phyloP scores from a whole-genome alignment of 2,888 invertebrate species.

The Drosophila merina region DNA sequence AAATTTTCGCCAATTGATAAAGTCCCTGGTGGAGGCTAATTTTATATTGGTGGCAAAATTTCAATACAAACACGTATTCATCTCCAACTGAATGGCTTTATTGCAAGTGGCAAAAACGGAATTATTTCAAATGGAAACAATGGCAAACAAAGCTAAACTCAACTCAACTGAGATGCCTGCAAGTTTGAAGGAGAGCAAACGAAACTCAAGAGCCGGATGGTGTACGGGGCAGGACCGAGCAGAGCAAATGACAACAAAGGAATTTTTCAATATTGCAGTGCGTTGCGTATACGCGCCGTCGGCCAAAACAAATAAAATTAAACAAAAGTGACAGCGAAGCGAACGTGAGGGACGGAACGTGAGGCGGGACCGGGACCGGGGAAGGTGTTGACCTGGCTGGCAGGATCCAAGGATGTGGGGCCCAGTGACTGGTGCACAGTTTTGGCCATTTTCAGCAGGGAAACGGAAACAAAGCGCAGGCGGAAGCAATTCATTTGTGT shows the following conservation, averaged over 20 bases:
- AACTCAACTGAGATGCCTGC: conserved; percentile 18
- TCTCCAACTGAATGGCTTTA: conserved; percentile 56
- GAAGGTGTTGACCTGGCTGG: conserved; percentile 2
- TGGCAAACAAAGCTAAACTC: conserved; percentile 38
- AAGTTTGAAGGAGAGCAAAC: conserved; percentile 31
- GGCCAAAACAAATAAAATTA: conserved; percentile 72
- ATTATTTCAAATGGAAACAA: conserved; percentile 4
- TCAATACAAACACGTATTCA: conserved; percentile 19
- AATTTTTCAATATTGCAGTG: conserved; percentile 74
- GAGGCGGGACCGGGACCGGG: conserved; percentile 5
- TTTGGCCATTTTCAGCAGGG: conserved; percentile 43
- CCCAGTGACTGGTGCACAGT: conserved; percentile 42
- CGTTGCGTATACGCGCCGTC: conserved; percentile 69
- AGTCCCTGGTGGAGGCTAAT: neutral
- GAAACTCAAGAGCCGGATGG: conserved; percentile 11
- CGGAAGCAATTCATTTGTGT: conserved; percentile 70
- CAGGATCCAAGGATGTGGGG: conserved; percentile 33
- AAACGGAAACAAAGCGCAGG: conserved; percentile 69
- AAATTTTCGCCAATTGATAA: neutral
- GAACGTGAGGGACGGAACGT: conserved; percentile 17
- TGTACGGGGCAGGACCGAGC: neutral
- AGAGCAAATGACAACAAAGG: conserved; percentile 66
- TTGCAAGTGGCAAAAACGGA: conserved; percentile 57
- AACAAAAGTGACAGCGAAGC: conserved; percentile 62
- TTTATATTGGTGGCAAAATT: conserved; percentile 9